These are phyloP conservation scores for Heliconius aoede DNA, from an alignment of 2,888 invertebrate genomes.

Conservation along the genomic window DNA sequence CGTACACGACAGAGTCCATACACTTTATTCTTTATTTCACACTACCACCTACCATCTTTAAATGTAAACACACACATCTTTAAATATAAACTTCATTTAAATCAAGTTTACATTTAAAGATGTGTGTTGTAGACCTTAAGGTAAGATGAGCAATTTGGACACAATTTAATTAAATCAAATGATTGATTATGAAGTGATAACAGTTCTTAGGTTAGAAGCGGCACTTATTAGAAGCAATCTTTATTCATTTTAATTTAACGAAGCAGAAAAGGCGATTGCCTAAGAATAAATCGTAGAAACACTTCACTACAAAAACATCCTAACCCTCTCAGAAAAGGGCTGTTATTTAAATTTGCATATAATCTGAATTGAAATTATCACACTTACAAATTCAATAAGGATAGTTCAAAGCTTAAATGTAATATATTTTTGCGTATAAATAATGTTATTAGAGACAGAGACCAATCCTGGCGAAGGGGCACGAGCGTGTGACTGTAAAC, in stretches of 20 bases:
- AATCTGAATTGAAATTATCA: slow-evolving; percentile 66
- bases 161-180: background rate
- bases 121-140: too few relatives aligned
- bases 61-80: too few relatives aligned
- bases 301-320: slow-evolving; percentile 80
- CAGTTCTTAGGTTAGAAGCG: background rate
- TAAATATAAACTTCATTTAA: background rate
- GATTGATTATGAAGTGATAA: slow-evolving; percentile 21
- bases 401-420: slow-evolving; percentile 11
- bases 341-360: slow-evolving; percentile 72
- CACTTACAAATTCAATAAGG: slow-evolving; percentile 35
- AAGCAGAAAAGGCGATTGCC: slow-evolving; percentile 61
- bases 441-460: too few relatives aligned
- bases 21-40: too few relatives aligned
- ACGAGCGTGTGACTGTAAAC: too few relatives aligned
- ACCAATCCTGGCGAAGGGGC: too few relatives aligned
- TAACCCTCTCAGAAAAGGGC: slow-evolving; percentile 70
- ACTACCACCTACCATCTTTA: too few relatives aligned
- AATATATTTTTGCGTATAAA: background rate
- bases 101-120: too few relatives aligned
- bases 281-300: slow-evolving; percentile 60
- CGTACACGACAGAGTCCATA: too few relatives aligned
- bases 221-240: slow-evolving; percentile 55
- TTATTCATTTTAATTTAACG: slow-evolving; percentile 71
- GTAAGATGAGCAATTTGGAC: background rate